Percentiles rank a stretch among this genome's conserved stretches.
These are phyloP conservation scores for Argynnis bischoffii DNA, from an alignment of 2,888 invertebrate genomes.

Conservation along the genomic window DNA sequence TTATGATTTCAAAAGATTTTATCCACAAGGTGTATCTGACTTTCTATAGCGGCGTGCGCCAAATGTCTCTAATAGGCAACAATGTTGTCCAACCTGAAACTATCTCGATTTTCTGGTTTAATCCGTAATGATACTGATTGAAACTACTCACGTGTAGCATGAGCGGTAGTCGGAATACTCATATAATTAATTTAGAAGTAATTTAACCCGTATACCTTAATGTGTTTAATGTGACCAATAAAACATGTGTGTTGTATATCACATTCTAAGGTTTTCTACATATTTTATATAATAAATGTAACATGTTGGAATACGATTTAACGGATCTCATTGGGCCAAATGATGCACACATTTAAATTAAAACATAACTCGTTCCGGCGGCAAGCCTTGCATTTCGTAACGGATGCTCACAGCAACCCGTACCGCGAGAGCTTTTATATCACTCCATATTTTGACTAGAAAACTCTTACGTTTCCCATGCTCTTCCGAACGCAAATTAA, in stretches of 20 bases:
- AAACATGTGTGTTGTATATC: constrained; percentile 29
- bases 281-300: constrained; percentile 26
- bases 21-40: constrained; percentile 62
- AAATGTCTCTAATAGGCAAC: constrained; percentile 36
- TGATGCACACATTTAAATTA: constrained; percentile 37
- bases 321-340: constrained; percentile 34
- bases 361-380: constrained; percentile 29
- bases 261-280: constrained; percentile 20
- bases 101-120: constrained; percentile 38
- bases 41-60: constrained; percentile 59
- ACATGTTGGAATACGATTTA: constrained; percentile 29
- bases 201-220: constrained; percentile 32
- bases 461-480: constrained; percentile 24
- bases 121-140: constrained; percentile 31
- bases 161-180: constrained; percentile 29
- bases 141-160: constrained; percentile 26
- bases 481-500: constrained; percentile 33
- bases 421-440: constrained; percentile 24
- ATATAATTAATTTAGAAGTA: constrained; percentile 35
- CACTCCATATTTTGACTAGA: constrained; percentile 27
- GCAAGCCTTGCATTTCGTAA: constrained; percentile 29
- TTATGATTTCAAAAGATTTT: constrained; percentile 62
- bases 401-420: constrained; percentile 10
- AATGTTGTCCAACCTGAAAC: constrained; percentile 39
- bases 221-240: constrained; percentile 32